Evolutionary conservation across 1,140 invertebrate genomes (phyloP), one percentile per base, ranked within the genome.

Genomic region (Euura lappo): DNA sequence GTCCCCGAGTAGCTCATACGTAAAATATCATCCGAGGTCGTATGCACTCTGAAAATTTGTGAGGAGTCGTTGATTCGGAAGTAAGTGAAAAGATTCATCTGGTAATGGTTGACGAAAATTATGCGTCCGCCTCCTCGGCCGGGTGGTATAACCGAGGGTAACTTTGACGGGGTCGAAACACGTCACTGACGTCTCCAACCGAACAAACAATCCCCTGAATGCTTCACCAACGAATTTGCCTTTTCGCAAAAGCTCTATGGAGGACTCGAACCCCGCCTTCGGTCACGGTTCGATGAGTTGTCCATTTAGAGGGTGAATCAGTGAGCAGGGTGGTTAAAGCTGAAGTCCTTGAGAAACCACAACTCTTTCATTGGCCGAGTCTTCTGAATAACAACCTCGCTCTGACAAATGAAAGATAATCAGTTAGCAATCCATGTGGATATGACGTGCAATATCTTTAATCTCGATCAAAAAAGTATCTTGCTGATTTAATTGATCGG

Each of bases 31-130:
- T 28, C 28, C 28, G 28, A 28, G 28, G 28, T 28, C 28, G 28
- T 28, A 28, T 28, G 28, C 28, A 28, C 28, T 1, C 28, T 28
- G 28, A 60, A 60, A 60, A 11, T 60, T 60, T 60, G 51, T 60
- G 13, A 60, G 51, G 51, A 60, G 10, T 60, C 51, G 51, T 60
- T 60, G 51, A n/a, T 8, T 60, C 51, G 51, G 51, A 60, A 60
- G 51, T 60, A 60, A 60, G 51, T 60, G 51, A 60, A 60, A n/a
- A 60, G 13, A 60, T 60, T 60, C 51, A 60, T 60, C 13, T 60
- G 3, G 51, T 60, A 60, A 60, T 60, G 51, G 51, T 6, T 6
- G 13, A 11, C 51, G 51, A 60, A 60, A 60, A 60, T 60, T 60
- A 60, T 60, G 51, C 51, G 51, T 5, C 6, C 6, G 28, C 51